These are phyloP conservation scores for Mungos mungo DNA, from an alignment of 2,113 vertebrate species.

Conservation along the genomic window DNA sequence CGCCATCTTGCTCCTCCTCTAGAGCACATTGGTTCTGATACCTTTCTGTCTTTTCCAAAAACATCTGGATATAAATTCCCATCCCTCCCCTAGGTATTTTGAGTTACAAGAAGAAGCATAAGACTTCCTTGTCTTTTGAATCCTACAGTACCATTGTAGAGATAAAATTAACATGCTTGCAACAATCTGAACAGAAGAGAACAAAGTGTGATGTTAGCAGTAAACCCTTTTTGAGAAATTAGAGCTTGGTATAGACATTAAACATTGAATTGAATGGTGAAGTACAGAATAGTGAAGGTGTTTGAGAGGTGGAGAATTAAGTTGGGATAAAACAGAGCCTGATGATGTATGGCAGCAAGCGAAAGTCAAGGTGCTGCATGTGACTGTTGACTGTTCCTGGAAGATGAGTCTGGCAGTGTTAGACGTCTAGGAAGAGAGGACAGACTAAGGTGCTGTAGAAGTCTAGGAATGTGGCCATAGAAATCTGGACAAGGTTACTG, in stretches of 20 bases:
- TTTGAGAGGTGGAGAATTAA: conserved; percentile 18
- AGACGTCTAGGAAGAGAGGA: background rate
- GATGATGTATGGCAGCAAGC: background rate
- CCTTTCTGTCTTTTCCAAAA: background rate
- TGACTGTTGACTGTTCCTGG: background rate
- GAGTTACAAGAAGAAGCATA: background rate
- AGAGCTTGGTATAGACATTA: conserved; percentile 15
- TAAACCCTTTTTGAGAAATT: conserved; percentile 43
- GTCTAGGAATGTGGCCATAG: background rate
- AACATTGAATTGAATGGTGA: background rate
- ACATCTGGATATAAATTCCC: background rate
- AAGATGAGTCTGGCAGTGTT: background rate
- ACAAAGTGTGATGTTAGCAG: background rate
- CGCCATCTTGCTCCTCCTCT: too few species aligned
- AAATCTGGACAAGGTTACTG: conserved; percentile 25
- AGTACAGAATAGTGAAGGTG: background rate
- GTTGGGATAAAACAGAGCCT: background rate
- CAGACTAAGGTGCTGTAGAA: background rate
- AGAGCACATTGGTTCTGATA: background rate
- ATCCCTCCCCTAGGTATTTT: background rate
- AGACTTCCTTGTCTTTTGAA: background rate
- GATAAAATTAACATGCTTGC: background rate
- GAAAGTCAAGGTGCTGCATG: background rate
- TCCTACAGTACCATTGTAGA: background rate
- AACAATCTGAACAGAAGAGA: background rate